Evolutionary conservation across 2,113 vertebrate species (phyloP).

Genomic region (Morone chrysops): DNA sequence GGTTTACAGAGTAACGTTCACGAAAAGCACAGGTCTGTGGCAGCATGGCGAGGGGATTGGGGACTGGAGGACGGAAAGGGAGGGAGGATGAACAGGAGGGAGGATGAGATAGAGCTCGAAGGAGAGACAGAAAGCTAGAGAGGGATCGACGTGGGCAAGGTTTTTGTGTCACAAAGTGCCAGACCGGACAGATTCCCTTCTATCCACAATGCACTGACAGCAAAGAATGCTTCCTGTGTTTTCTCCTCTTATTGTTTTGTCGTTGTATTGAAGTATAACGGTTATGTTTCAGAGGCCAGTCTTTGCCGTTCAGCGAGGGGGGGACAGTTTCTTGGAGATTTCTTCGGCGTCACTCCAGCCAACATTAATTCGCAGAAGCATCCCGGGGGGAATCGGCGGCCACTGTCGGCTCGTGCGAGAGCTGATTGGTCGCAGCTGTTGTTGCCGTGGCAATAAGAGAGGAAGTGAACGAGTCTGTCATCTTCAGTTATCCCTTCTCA

Average conservation of each 20-base stretch:
- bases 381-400: constrained; percentile 70
- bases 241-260: constrained; percentile 25
- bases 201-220: constrained; percentile 94
- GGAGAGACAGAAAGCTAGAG: constrained; percentile 56
- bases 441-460: constrained; percentile 79
- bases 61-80: constrained; percentile 1
- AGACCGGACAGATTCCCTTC: constrained; percentile 89
- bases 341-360: constrained; percentile 76
- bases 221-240: constrained; percentile 88
- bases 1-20: constrained; percentile 94
- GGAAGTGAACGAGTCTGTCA: constrained; percentile 80
- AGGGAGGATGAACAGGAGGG: constrained; percentile 32
- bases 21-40: constrained; percentile 92
- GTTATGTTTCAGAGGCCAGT: constrained; percentile 66
- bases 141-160: constrained; percentile 47
- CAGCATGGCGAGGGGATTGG: constrained; percentile 46
- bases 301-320: constrained; percentile 68
- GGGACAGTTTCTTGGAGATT: constrained; percentile 73
- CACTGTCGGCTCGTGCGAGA: constrained; percentile 56
- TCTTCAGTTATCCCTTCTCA: constrained; percentile 72
- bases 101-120: constrained; percentile 50
- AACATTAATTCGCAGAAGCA: constrained; percentile 69
- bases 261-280: constrained; percentile 22
- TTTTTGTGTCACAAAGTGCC: constrained; percentile 85
- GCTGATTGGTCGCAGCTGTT: constrained; percentile 82